Evolutionary conservation across 2,888 invertebrate genomes (phyloP), one percentile per base, ranked within the genome.

Genomic region (Temnothorax ravouxi): DNA sequence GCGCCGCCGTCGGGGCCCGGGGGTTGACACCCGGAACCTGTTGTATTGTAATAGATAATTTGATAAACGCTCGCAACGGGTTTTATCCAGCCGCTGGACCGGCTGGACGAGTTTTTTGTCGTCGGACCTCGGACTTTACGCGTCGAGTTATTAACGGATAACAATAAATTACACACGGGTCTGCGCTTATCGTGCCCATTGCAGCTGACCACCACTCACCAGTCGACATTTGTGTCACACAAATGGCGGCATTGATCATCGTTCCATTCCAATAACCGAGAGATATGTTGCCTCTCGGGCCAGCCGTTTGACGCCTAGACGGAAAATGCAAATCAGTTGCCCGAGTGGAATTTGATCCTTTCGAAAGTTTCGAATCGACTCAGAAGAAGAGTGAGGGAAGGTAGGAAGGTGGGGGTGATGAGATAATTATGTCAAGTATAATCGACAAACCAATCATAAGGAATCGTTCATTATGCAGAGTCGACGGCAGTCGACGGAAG

Each of bases 311-410:
- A 54, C 9, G 25, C 9, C 5, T 38, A 29, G 34, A 8, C 1
- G 13, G 9, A 38, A 38, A 50, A 76, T 2, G 18, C 34, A 50
- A 52, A 50, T 18, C 13, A 18, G 11, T 13, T 38, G 38, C 6
- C 18, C 18, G 1, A 61, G 38, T 69, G 67, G 67, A 69, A 77
- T 87, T 84, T 67, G 54, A 84, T 64, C 76, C 66, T 77, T 44
- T 64, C 38, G 47, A 77, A 61, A 29, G 29, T 29, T 25, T 29
- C 29, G 29, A 29, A 29, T 15, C 21, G 54, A 18, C 9, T 9
- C 25, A 34, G 25, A 11, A 59, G 34, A 9, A 8, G 18, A 67
- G 75, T 50, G n/a, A 38, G 38, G 18, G 76, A 72, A 3, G 5
- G 50, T 50, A n/a, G 9, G 67, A 25, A n/a, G 9, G 50, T 38